Conservation (phyloP, 2,113 vertebrate species). For the Mus musculus region GRCm39 chr3:46009501-46010000, state of each 20-base stretch:
- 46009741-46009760: not conserved
- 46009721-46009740: not conserved
- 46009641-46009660: not conserved
- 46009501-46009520: conserved; percentile 64
- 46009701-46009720: conserved; percentile 30
- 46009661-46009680: not conserved
- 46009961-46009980: not conserved
- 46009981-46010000: not conserved
- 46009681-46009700: not conserved
- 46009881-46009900: not conserved
- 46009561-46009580: conserved; percentile 37
- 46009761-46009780: not conserved
- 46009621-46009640: not conserved
- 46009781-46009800: not conserved
- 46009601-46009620: not conserved
- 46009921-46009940: not conserved
- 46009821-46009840: not conserved
- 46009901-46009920: not conserved
- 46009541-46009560: conserved; percentile 53
- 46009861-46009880: not conserved
- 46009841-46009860: too few relatives aligned
- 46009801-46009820: not conserved
- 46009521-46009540: conserved; percentile 61
- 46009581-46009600: conserved; percentile 20
- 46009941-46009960: not conserved